A percentile compares a stretch with the other conserved stretches of the same genome.
Evolutionary conservation across 2,797 vertebrate genomes (phyloP).

Genomic region (Caiman crocodilus): DNA sequence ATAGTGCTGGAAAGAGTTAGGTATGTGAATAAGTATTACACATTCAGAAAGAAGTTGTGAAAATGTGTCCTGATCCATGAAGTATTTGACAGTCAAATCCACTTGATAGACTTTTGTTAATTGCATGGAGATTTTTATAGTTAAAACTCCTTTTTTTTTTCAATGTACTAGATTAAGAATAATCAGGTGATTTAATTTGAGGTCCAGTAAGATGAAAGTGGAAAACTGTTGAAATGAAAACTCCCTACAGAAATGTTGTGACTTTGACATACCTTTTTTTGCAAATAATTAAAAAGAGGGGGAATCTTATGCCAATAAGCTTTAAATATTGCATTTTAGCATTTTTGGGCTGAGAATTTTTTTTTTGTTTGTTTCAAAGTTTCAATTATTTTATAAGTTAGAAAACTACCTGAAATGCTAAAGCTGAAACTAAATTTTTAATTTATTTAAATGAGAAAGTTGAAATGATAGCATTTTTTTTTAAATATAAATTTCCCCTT

Average conservation of each 20-base stretch:
- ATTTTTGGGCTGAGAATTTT: not conserved
- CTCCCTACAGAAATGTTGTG: not conserved
- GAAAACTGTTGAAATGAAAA: not conserved
- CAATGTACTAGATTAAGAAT: no score
- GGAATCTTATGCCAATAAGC: not conserved
- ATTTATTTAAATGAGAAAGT: no score
- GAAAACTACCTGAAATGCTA: not conserved
- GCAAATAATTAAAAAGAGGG: not conserved
- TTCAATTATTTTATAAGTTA: not conserved
- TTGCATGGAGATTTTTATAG: not conserved
- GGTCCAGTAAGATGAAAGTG: no score
- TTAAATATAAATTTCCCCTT: not conserved
- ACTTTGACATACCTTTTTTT: not conserved
- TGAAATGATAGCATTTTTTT: not conserved
- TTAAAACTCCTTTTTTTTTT: not conserved
- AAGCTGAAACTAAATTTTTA: not conserved
- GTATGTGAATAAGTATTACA: not conserved
- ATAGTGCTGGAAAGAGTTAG: not conserved
- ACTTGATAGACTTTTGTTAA: not conserved
- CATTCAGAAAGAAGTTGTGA: not conserved
- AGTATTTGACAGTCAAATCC: not conserved
- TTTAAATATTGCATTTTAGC: not conserved
- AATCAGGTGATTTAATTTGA: no score
- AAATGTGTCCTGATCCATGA: not conserved
- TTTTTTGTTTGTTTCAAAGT: not conserved